These are phyloP conservation scores for Bilobella aurantiaca DNA, from an alignment of 1,140 invertebrate species.

Conservation along the genomic window DNA sequence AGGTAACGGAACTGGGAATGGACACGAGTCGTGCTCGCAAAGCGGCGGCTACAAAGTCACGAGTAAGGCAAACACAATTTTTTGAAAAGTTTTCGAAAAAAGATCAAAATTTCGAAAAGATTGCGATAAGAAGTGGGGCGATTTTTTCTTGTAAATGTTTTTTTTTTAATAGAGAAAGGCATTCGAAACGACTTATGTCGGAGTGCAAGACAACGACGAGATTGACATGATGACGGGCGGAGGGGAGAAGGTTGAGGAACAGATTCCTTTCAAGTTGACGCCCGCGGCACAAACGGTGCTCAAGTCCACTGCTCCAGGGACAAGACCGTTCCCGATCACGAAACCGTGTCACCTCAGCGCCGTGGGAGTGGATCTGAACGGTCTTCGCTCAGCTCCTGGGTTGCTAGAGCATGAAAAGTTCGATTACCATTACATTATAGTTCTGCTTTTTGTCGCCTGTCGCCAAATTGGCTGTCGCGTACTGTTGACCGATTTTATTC, in stretches of 20 bases:
- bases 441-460: slow-evolving; percentile 24
- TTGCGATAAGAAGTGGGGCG: too few species aligned
- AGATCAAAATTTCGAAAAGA: too few species aligned
- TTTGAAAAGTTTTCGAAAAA: too few species aligned
- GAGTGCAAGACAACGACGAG: background rate
- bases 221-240: slow-evolving; percentile 43
- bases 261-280: background rate
- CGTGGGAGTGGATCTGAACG: background rate
- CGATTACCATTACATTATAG: slow-evolving; percentile 12
- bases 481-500: slow-evolving; percentile 19
- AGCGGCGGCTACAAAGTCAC: background rate
- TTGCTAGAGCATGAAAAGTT: slow-evolving; percentile 3
- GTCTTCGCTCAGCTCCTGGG: background rate
- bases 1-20: background rate
- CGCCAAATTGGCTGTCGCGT: slow-evolving; percentile 27
- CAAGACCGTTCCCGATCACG: background rate
- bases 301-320: background rate
- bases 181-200: slow-evolving; percentile 43
- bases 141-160: background rate
- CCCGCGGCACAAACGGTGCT: background rate
- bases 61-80: background rate
- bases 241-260: background rate
- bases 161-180: slow-evolving; percentile 36
- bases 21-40: background rate
- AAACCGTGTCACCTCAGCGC: background rate